Conservation (phyloP, 2,888 invertebrate genomes). For the Omphaloscelis lunosa region DNA sequence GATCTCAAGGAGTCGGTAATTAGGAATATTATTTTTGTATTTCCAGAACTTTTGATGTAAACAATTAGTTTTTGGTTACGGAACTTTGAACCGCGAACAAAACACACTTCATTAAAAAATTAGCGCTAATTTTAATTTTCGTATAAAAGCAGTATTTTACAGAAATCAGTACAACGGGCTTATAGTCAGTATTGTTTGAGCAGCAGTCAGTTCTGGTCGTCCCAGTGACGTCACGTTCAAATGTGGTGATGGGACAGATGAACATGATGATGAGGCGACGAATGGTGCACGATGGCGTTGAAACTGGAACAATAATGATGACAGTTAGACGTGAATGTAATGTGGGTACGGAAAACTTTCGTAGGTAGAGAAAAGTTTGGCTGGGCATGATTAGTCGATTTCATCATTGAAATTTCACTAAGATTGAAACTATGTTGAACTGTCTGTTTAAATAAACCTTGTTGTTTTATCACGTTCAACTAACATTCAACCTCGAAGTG, state of each 20-base stretch:
- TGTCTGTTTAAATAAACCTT: background rate
- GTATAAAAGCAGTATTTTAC: constrained; percentile 40
- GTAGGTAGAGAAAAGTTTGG: background rate
- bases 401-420: background rate
- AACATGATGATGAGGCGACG: constrained; percentile 89
- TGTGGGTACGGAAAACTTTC: background rate
- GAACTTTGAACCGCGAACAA: background rate
- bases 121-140: constrained; percentile 64
- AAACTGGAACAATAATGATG: constrained; percentile 84
- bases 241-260: constrained; percentile 85
- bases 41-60: background rate
- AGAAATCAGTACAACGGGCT: constrained; percentile 44
- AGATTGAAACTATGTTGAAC: background rate
- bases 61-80: background rate
- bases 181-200: constrained; percentile 50
- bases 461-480: background rate
- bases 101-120: constrained; percentile 24
- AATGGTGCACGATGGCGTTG: constrained; percentile 91
- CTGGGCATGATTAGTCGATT: background rate
- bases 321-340: background rate
- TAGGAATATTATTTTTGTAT: too few relatives aligned
- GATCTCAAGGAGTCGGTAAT: too few relatives aligned
- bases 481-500: background rate
- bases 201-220: constrained; percentile 28
- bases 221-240: constrained; percentile 60